phyloP scores from a whole-genome alignment of 2,888 invertebrate species.

The Nesidiocoris tenuis region DNA sequence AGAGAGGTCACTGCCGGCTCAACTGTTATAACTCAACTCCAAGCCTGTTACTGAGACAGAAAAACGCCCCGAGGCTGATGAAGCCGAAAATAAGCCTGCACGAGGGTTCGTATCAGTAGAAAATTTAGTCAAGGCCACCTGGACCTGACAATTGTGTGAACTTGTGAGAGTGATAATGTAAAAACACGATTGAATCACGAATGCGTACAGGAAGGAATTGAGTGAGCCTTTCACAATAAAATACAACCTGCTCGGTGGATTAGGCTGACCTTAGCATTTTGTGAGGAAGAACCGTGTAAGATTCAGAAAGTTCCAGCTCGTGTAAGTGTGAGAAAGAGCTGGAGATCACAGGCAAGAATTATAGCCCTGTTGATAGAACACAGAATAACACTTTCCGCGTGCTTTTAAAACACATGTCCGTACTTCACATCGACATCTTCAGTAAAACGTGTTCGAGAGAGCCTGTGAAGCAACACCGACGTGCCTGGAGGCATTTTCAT shows the following conservation, averaged over 20 bases:
- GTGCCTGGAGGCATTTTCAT: too few species aligned
- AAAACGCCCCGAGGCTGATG: constrained; percentile 33
- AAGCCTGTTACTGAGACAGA: background rate
- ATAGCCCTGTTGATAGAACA: background rate
- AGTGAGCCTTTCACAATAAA: constrained; percentile 20
- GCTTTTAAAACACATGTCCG: background rate
- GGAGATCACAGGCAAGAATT: background rate
- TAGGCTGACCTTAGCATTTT: too few species aligned
- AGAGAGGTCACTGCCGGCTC: background rate
- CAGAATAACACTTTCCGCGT: background rate
- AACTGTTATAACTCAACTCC: constrained; percentile 16
- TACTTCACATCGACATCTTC: background rate
- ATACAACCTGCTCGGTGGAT: background rate
- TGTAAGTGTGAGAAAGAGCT: background rate
- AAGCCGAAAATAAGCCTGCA: background rate
- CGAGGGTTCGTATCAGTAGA: background rate
- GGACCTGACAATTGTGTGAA: constrained; percentile 4
- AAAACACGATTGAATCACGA: constrained; percentile 28
- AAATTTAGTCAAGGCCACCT: background rate
- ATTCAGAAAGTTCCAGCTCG: background rate
- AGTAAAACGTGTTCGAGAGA: background rate
- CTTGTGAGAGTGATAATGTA: background rate
- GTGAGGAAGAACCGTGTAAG: background rate
- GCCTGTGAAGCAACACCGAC: too few species aligned
- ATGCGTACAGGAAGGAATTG: constrained; percentile 5